Evolutionary conservation across 2,888 invertebrate species (phyloP).

Genomic region (Chamaedrilus cognettii): DNA sequence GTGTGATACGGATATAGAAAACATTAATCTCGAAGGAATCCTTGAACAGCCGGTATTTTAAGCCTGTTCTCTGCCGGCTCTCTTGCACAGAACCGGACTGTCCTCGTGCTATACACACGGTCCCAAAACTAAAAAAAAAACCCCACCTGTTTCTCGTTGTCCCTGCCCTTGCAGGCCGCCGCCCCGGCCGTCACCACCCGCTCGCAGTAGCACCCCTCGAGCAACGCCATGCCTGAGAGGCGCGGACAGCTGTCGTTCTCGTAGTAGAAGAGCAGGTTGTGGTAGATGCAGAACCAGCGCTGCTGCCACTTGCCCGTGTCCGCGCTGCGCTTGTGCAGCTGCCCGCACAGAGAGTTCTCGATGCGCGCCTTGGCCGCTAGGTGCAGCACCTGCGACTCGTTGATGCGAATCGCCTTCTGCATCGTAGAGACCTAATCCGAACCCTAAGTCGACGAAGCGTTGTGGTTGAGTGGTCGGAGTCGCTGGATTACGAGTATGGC

Average conservation of each 20-base stretch:
- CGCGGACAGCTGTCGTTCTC: conserved; percentile 78
- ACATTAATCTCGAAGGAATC: too few relatives aligned
- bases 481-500: too few relatives aligned
- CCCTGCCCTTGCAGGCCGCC: conserved; percentile 49
- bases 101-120: too few relatives aligned
- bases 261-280: conserved; percentile 90
- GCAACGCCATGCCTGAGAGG: conserved; percentile 80
- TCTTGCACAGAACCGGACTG: too few relatives aligned
- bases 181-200: conserved; percentile 43
- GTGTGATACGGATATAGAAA: too few relatives aligned
- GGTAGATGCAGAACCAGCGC: conserved; percentile 63
- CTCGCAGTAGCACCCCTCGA: conserved; percentile 80
- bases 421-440: too few relatives aligned
- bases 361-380: conserved; percentile 83
- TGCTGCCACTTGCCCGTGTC: conserved; percentile 86
- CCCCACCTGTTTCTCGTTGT: conserved; percentile 54
- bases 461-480: too few relatives aligned
- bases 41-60: too few relatives aligned
- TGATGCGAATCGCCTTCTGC: conserved; percentile 81
- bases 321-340: conserved; percentile 81
- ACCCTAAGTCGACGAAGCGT: too few relatives aligned
- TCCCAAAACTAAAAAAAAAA: too few relatives aligned
- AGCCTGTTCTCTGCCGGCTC: too few relatives aligned
- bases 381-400: conserved; percentile 79
- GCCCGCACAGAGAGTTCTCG: conserved; percentile 80